Conservation (phyloP, 2,888 invertebrate genomes). For the Stenoptilia bipunctidactyla region DNA sequence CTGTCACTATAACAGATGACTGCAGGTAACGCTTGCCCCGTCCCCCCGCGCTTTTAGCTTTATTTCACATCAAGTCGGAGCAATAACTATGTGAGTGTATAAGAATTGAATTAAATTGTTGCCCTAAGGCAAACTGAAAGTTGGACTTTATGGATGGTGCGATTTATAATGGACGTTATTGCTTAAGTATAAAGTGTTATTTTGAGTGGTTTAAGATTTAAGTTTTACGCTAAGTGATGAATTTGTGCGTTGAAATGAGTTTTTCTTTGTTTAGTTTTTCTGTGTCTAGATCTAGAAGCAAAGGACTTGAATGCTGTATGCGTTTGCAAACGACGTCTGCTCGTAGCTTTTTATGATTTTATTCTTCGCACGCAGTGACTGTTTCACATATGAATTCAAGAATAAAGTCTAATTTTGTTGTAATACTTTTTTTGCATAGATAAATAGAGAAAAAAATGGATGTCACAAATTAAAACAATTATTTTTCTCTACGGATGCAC, state of each 20-base stretch:
- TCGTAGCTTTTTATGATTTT: slow-evolving; percentile 17
- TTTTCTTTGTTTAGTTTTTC: slow-evolving; percentile 10
- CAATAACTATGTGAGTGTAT: slow-evolving; percentile 1
- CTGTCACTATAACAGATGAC: slow-evolving; percentile 4
- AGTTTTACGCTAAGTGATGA: slow-evolving; percentile 24
- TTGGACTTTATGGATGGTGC: not conserved
- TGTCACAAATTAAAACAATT: too few species aligned
- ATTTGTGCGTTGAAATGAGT: slow-evolving; percentile 17
- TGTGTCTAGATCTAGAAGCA: slow-evolving; percentile 9
- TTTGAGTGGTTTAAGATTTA: slow-evolving; percentile 30
- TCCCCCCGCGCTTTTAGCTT: not conserved
- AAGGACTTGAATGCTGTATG: slow-evolving; percentile 11
- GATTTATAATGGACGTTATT: slow-evolving; percentile 12
- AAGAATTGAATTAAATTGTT: too few species aligned
- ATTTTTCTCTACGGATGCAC: too few species aligned
- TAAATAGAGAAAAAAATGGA: too few species aligned
- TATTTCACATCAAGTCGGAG: not conserved
- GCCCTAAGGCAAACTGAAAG: not conserved
- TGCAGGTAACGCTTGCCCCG: not conserved
- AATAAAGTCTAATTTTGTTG: slow-evolving; percentile 2
- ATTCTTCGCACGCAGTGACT: slow-evolving; percentile 17
- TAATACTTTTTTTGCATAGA: too few species aligned
- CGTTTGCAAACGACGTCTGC: slow-evolving; percentile 8
- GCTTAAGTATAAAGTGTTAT: slow-evolving; percentile 42
- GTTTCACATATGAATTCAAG: slow-evolving; percentile 15